These are phyloP conservation scores for Falco cherrug DNA, from an alignment of 2,797 vertebrate species.

Conservation along the genomic window DNA sequence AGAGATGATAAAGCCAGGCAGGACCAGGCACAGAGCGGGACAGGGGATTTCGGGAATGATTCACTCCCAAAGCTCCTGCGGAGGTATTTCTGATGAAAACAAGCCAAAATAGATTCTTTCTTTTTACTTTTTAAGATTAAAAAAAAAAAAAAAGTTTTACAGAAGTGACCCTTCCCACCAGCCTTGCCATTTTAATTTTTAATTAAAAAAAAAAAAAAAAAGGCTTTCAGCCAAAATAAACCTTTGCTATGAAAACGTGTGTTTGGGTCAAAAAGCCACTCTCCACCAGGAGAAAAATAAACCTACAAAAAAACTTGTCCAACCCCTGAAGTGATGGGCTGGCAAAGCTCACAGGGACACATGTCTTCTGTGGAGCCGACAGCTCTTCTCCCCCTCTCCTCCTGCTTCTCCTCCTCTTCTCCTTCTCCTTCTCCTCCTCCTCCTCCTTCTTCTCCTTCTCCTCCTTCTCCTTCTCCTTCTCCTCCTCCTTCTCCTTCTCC, in stretches of 20 bases:
- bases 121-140: not conserved
- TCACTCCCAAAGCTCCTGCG: not conserved
- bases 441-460: too few species aligned
- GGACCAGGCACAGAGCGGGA: not conserved
- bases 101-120: not conserved
- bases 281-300: not conserved
- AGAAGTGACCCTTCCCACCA: not conserved
- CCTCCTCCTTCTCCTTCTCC: too few species aligned
- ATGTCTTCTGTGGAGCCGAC: not conserved
- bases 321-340: not conserved
- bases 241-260: not conserved
- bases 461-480: too few species aligned
- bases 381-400: not conserved
- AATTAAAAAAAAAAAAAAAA: not conserved
- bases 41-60: constrained; percentile 7
- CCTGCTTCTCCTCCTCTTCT: too few species aligned
- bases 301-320: not conserved
- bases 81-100: not conserved
- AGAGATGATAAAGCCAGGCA: not conserved
- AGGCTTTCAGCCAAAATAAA: not conserved
- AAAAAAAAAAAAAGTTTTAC: not conserved
- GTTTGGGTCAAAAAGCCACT: not conserved
- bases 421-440: too few species aligned
- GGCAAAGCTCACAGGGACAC: not conserved
- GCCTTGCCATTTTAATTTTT: not conserved